Percentiles rank a stretch among this genome's conserved stretches.
Conservation (phyloP, 2,113 vertebrate genomes). For the Antennarius striatus region DNA sequence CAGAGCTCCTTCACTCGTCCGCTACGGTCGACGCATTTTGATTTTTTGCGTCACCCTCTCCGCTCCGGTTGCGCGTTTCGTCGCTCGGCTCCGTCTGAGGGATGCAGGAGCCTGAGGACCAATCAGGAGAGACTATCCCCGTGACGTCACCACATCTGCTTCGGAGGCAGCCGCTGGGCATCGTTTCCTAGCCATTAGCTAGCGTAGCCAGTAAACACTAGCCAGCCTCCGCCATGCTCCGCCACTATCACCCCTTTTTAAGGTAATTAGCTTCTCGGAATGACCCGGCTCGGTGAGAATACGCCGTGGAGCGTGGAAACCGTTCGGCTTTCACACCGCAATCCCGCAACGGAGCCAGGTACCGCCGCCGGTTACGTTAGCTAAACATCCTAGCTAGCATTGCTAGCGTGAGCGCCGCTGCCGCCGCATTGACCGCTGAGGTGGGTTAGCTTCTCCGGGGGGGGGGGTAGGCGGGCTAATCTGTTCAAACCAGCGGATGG, state of each 20-base stretch:
- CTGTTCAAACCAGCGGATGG: not conserved
- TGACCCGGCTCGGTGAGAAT: constrained; percentile 9
- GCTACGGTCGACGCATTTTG: no score
- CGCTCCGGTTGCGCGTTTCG: no score
- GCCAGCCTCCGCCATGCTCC: constrained; percentile 49
- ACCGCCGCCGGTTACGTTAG: constrained; percentile 10
- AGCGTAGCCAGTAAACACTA: constrained; percentile 48
- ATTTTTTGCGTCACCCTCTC: no score
- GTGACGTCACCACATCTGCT: no score
- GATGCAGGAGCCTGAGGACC: constrained; percentile 44
- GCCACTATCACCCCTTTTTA: not conserved
- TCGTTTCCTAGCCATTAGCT: constrained; percentile 35
- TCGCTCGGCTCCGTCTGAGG: not conserved
- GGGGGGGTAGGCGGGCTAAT: no score
- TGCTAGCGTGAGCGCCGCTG: constrained; percentile 39
- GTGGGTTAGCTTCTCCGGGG: constrained; percentile 1
- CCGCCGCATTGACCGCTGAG: constrained; percentile 23
- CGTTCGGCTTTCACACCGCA: constrained; percentile 11
- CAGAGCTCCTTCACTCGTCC: no score
- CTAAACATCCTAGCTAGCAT: constrained; percentile 63
- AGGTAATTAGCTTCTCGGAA: constrained; percentile 14
- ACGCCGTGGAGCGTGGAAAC: constrained; percentile 27
- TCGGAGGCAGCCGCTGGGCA: no score
- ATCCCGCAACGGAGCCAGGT: constrained; percentile 53
- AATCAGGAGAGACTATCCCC: constrained; percentile 24